Percentiles rank a stretch among this genome's conserved stretches.
Evolutionary conservation across 2,797 vertebrate species (phyloP).

Genomic region (Muscicapa comitata): DNA sequence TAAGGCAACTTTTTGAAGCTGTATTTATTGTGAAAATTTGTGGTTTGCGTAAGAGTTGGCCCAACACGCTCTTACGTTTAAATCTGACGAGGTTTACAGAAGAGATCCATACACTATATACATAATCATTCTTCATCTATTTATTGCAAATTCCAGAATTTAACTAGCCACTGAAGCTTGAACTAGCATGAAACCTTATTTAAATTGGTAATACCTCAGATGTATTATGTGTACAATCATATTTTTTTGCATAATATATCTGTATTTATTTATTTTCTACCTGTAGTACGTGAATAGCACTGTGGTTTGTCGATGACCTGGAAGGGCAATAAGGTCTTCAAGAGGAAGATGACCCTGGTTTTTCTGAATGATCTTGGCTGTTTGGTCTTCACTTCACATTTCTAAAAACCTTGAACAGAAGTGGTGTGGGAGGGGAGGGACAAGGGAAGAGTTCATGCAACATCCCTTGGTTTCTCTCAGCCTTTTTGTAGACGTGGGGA

Average conservation of each 20-base stretch:
- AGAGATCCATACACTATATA: slow-evolving; percentile 57
- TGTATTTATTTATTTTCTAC: slow-evolving; percentile 77
- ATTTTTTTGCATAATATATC: slow-evolving; percentile 79
- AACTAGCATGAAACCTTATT: slow-evolving; percentile 80
- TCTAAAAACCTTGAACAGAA: neutral
- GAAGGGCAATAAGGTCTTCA: slow-evolving; percentile 76
- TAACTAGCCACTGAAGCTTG: slow-evolving; percentile 69
- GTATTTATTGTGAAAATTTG: slow-evolving; percentile 69
- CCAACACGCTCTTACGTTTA: slow-evolving; percentile 33
- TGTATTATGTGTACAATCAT: slow-evolving; percentile 83
- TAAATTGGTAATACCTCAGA: slow-evolving; percentile 85
- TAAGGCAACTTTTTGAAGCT: slow-evolving; percentile 59
- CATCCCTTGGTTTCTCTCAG: neutral
- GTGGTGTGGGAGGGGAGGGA: neutral
- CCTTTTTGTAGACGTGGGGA: neutral
- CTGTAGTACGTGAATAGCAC: slow-evolving; percentile 67
- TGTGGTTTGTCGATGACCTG: slow-evolving; percentile 73
- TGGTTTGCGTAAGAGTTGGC: slow-evolving; percentile 32
- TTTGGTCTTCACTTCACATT: neutral
- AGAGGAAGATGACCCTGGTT: neutral
- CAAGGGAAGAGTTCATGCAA: rapidly evolving
- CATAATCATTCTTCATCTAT: slow-evolving; percentile 63
- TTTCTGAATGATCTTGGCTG: neutral
- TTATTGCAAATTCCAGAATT: slow-evolving; percentile 72
- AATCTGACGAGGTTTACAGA: slow-evolving; percentile 65